Base-by-base conservation (phyloP, 2,888 invertebrate genomes). In the Alviniconcha strummeri region DNA sequence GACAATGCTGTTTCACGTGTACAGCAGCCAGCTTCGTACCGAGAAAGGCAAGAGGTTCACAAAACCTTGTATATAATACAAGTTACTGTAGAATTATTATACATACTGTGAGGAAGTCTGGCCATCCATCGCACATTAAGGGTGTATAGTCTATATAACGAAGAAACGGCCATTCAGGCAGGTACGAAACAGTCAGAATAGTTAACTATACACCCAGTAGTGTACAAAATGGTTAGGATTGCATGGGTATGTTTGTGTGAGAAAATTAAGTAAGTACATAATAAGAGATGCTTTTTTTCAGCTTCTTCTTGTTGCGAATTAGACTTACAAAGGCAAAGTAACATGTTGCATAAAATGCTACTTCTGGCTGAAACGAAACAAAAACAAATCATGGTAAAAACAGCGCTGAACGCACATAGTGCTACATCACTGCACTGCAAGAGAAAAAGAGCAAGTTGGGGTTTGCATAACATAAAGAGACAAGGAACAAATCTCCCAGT, bases 1-100 rank as follows among this genome's bases (percentile, higher is more conserved):
- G 64, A 85, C 85, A 81, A n/a, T 67, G 83, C 81, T 79, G 83
- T 76, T n/a, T 11, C 60, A 60, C 36, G 57, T 77, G 36, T 52
- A 71, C 82, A 82, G 77, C 82, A 77, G 77, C 60, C 75, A 60
- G 64, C 56, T 76, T 82, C 75, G 36, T 78, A 78, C 52, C 52
- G 36, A 78, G 57, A 75, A 77, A 78, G 78, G 78, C 78, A 60
- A 78, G 64, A 78, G 78, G 78, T 78, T 78, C 78, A 78, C 78
- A 64, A 64, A 78, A 77, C 57, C 78, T 57, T 78, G 57, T 78
- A 78, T 64, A 78, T 78, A 13, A 55, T 78, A 78, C 78, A 78
- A 52, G 78, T 78, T 64, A 78, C 78, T 64, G 60, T 64, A 78
- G 78, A 78, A 9, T n/a, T 78, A 78, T 78, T 57, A 52, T 78